Evolutionary conservation across 2,888 invertebrate species (phyloP), one percentile per base, ranked within the genome.

Genomic region (Acanthacorydalis orientalis): DNA sequence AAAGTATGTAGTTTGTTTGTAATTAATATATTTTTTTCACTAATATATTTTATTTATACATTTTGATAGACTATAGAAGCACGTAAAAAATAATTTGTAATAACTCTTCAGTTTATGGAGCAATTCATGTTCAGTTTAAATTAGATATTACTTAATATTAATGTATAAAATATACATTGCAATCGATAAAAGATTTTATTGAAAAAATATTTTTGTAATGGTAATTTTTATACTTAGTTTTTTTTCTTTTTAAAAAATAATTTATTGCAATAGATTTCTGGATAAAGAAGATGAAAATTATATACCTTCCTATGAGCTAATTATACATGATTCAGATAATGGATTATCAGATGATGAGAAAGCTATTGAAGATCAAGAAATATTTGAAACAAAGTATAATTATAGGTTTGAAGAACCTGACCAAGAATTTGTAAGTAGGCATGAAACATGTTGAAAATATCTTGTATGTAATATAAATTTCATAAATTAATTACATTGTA

Each of bases 321-420:
- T 82, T 53, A 68, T 79, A 7, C 75, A 77, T 50, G 70, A 74
- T 56, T 68, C 67, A 31, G 71, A 70, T 53, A 70, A 72, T 10
- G 70, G 71, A 16, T 69, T 82, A 1, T 81, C 81, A 0, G 87
- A 83, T 48, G 92, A 93, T 60, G 90, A 91, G 60, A 69, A 75
- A 53, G 74, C 76, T 42, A 71, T 91, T 31, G 82, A 85, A 56
- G 77, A 83, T 59, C 89, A 90, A 64, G 88, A 86, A 52, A 78
- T 84, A 64, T 97, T 93, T 68, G 96, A 97, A 61, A 76, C 86
- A 42, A 93, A 95, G 54, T 97, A 84, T 64, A 96, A 97, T 70
- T 95, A 92, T 64, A 75, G 97, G 52, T 97, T 84, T 64, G 95
- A 98, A 64, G 95, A 97, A 64, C 96, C 93, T 0, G 95, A 96